These are phyloP conservation scores for Lateolabrax maculatus DNA, from an alignment of 2,797 vertebrate genomes.

Conservation along the genomic window DNA sequence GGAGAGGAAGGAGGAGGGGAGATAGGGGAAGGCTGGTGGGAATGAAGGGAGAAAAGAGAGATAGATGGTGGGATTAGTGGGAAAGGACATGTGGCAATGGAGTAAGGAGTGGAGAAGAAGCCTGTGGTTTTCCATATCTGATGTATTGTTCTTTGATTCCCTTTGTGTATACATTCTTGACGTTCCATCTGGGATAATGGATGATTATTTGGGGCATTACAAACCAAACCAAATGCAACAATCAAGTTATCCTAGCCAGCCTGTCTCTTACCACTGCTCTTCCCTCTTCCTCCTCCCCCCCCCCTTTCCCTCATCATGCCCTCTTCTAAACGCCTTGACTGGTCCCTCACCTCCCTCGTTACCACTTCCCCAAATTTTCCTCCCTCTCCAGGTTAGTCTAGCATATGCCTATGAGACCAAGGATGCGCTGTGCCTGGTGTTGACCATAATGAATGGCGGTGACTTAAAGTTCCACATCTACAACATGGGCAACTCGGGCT, in stretches of 20 bases:
- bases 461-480: constrained; percentile 97
- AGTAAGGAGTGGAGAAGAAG: constrained; percentile 10
- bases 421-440: constrained; percentile 93
- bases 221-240: constrained; percentile 49
- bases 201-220: constrained; percentile 48
- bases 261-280: constrained; percentile 50
- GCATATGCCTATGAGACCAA: constrained; percentile 94
- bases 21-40: constrained; percentile 40
- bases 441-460: constrained; percentile 96
- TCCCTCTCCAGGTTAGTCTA: constrained; percentile 89
- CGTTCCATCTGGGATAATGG: constrained; percentile 42
- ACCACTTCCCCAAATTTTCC: constrained; percentile 34
- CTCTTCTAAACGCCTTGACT: constrained; percentile 1
- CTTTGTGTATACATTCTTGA: constrained; percentile 64
- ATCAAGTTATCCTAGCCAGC: constrained; percentile 18
- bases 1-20: neutral
- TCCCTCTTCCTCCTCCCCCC: constrained; percentile 14
- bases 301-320: neutral
- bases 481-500: constrained; percentile 93
- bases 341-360: constrained; percentile 24
- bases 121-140: constrained; percentile 41
- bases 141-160: constrained; percentile 23
- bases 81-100: neutral
- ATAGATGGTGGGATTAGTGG: constrained; percentile 45
- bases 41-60: constrained; percentile 50